A percentile compares a stretch with the other conserved stretches of the same genome.
Conservation (phyloP, 2,113 vertebrate genomes). For the Eubucco bourcierii region DNA sequence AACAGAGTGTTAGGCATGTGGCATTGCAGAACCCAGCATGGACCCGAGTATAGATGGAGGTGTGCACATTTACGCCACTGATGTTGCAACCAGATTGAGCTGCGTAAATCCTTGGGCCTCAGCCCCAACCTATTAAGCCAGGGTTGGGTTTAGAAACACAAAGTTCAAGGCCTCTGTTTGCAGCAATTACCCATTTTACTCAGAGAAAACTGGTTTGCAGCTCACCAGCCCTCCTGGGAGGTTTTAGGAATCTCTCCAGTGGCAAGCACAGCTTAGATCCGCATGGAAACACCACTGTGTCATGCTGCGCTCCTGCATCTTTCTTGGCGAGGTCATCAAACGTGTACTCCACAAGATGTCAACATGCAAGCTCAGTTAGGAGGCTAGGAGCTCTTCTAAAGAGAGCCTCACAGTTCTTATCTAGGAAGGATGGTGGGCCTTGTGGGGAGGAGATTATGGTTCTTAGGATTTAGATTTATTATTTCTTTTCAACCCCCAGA, state of each 20-base stretch:
- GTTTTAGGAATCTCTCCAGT: background rate
- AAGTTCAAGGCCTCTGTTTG: background rate
- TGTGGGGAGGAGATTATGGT: background rate
- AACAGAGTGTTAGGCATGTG: slow-evolving; percentile 59
- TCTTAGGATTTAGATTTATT: background rate
- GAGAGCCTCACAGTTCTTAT: background rate
- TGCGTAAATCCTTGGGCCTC: background rate
- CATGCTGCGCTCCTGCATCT: background rate
- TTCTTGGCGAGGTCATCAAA: slow-evolving; percentile 65
- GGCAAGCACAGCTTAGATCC: background rate
- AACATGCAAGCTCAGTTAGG: background rate
- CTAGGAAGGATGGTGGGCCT: background rate
- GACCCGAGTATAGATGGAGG: slow-evolving; percentile 3
- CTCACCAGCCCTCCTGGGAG: slow-evolving; percentile 1
- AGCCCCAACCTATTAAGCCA: background rate
- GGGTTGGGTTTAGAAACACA: background rate
- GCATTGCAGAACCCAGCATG: slow-evolving; percentile 53
- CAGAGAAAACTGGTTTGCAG: background rate
- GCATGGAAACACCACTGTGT: background rate
- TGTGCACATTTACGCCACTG: background rate
- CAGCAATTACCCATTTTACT: background rate
- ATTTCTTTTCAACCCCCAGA: background rate
- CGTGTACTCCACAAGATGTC: slow-evolving; percentile 25
- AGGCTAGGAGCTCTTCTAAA: background rate
- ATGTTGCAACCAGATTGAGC: background rate